Evolutionary conservation across 2,888 invertebrate genomes (phyloP), one percentile per base, ranked within the genome.

Genomic region (Lepeophtheirus nordmannii): DNA sequence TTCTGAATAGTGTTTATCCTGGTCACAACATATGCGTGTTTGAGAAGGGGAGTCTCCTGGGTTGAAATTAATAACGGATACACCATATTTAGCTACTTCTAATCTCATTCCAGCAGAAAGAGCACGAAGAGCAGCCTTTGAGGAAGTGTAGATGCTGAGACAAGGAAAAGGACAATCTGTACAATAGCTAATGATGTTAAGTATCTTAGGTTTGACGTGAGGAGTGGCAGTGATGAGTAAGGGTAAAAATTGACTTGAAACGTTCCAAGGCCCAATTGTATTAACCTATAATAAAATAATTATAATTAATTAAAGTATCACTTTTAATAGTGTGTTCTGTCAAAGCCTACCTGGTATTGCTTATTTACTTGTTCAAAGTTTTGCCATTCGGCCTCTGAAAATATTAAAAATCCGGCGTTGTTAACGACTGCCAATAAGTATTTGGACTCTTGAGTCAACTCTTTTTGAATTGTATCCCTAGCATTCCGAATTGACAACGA

Each of bases 371-470:
- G 82, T 0, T 78, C 74, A 62, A 82, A 79, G 0, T 89, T 85
- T 74, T 85, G 84, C 88, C 93, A 92, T 74, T 93, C 93, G 73
- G 86, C 87, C 75, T 92, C 90, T 0, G 91, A 93, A 72, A 89
- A 85, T 56, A 85, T 83, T 85, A 90, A 89, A 0, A 90, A 80
- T 0, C 89, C 94, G 0, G 92, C 90, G 75, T 94, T 94, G 75
- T 93, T 92, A 0, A 94, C 82, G 20, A 93, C 72, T 0, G 87
- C 87, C 75, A 85, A 84, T 20, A 92, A 75, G 69, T 77, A 87
- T 87, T 74, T 23, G 8, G 12, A 37, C 7, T 62, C 39, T 17
- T 38, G 14, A 10, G 37, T 11, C 40, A 62, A 39, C 9, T 20
- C 20, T n/a, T 20, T 20, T 20, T 62, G 10, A 20, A 40, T 40